Evolutionary conservation across 2,797 vertebrate species (phyloP), one percentile per base, ranked within the genome.

Genomic region (Oophaga sylvatica): DNA sequence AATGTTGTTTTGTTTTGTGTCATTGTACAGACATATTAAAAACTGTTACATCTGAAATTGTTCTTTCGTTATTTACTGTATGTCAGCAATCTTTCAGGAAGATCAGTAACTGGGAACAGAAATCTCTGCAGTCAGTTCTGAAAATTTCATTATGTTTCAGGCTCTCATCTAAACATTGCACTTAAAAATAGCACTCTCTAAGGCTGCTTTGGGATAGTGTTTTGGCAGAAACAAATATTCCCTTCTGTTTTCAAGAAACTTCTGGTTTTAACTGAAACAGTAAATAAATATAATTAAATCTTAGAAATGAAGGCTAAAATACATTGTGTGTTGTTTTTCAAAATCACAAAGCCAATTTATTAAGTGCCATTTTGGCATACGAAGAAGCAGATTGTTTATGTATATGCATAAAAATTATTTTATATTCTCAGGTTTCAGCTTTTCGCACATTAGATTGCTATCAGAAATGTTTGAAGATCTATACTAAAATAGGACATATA

Each of bases 141-240:
- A 59, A 83, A 87, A 77, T 83, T 76, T 82, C 70, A 87, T 87
- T 87, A 83, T 57, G 71, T 77, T 87, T 83, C 80, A 81, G 70
- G 35, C 78, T 87, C 65, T 81, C 85, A 82, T 81, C 86, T 81
- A 87, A 81, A 82, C 68, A 73, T 60, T 63, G 57, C 80, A 81
- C 80, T 87, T 87, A 81, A 81, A 86, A 81, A 82, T 87, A 87
- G 76, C 85, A 81, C 57, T 68, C 62, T 83, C 70, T 75, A 77
- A 62, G 83, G 86, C 68, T 83, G 86, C 62, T 87, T 26, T 87
- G 80, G 80, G 80, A 87, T 57, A 81, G 59, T 57, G n/a, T 76
- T 86, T 87, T 82, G 86, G 70, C 80, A 87, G 86, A 87, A 87
- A 87, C 56, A 75, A 63, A 81, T 82, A 76, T 87, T 41, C 65